A percentile compares a stretch with the other conserved stretches of the same genome.
Conservation (phyloP, 1,140 invertebrate species). For the Lordiphosa stackelbergi region DNA sequence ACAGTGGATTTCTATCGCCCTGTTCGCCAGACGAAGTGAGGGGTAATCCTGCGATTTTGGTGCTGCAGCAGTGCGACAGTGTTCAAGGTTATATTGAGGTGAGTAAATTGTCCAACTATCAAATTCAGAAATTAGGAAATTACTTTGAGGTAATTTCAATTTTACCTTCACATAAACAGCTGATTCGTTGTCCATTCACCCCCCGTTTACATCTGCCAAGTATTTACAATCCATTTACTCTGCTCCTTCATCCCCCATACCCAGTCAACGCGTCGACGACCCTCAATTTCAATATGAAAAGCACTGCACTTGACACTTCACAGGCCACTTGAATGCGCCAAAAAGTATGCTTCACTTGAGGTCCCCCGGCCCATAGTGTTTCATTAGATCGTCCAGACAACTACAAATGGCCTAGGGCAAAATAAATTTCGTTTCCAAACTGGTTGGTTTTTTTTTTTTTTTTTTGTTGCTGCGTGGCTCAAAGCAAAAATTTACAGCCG, state of each 20-base stretch:
- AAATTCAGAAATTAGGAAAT: too few relatives aligned
- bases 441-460: conserved; percentile 2
- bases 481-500: conserved; percentile 48
- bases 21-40: conserved; percentile 71
- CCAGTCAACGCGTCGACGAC: not conserved
- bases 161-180: too few relatives aligned
- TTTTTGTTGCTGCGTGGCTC: conserved; percentile 27
- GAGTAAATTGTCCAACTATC: conserved; percentile 9
- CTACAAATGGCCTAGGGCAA: conserved; percentile 12
- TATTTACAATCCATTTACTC: conserved; percentile 15
- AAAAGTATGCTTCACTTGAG: conserved; percentile 48
- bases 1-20: conserved; percentile 75
- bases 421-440: conserved; percentile 6
- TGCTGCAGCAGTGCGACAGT: conserved; percentile 75
- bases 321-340: conserved; percentile 41
- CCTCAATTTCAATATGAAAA: conserved; percentile 40
- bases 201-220: not conserved
- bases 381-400: conserved; percentile 34
- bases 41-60: conserved; percentile 68
- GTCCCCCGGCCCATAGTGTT: conserved; percentile 17
- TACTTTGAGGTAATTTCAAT: too few relatives aligned
- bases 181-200: not conserved
- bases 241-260: conserved; percentile 1
- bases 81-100: conserved; percentile 77
- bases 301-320: conserved; percentile 69